Evolutionary conservation across 2,888 invertebrate species (phyloP).

Genomic region (Noctua fimbriata): DNA sequence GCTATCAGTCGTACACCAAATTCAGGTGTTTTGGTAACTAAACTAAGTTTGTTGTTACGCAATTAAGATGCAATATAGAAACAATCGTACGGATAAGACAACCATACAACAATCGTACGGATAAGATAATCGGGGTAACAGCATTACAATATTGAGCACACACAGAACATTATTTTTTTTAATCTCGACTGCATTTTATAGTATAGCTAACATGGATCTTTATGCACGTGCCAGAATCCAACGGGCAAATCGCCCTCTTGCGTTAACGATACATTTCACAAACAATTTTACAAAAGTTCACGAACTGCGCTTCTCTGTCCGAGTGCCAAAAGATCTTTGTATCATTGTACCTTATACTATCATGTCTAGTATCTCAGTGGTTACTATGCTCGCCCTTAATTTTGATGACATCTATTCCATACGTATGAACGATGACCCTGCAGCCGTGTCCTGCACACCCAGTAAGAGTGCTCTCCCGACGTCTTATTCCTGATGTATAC

Average conservation of each 20-base stretch:
- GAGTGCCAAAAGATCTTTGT: background rate
- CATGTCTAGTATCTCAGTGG: slow-evolving; percentile 35
- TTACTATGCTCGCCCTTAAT: slow-evolving; percentile 58
- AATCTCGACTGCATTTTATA: no score
- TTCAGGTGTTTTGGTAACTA: slow-evolving; percentile 2
- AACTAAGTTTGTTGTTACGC: background rate
- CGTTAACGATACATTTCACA: background rate
- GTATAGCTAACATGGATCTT: no score
- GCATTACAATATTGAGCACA: no score
- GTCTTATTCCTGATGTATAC: slow-evolving; percentile 50
- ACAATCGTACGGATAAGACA: background rate
- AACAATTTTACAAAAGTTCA: background rate
- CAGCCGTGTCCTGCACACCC: slow-evolving; percentile 69
- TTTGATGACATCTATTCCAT: slow-evolving; percentile 54
- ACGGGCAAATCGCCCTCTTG: background rate
- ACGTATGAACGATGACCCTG: slow-evolving; percentile 64
- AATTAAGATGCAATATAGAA: background rate
- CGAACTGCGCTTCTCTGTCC: background rate
- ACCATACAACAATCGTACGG: no score
- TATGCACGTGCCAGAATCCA: no score
- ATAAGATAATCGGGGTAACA: no score
- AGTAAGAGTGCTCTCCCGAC: slow-evolving; percentile 51
- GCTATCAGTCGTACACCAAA: slow-evolving; percentile 33
- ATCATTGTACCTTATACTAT: background rate
- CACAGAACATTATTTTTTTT: no score